Evolutionary conservation across 2,797 vertebrate genomes (phyloP).

Genomic region (Eulemur rubriventer): DNA sequence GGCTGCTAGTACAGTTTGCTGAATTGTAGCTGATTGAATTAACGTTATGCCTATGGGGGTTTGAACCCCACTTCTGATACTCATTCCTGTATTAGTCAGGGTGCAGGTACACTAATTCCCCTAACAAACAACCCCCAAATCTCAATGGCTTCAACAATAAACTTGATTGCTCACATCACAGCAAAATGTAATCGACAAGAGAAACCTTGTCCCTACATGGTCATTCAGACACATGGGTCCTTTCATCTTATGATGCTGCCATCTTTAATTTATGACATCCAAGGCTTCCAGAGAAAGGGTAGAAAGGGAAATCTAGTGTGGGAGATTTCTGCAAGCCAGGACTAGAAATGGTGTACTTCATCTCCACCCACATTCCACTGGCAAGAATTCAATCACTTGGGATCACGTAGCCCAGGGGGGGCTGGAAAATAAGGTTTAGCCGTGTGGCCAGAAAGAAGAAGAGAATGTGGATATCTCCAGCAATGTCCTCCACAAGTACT

Average conservation of each 20-base stretch:
- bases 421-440: background rate
- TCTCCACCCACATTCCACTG: background rate
- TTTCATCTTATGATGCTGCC: background rate
- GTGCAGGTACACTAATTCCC: background rate
- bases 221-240: background rate
- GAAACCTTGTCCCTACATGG: background rate
- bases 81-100: constrained; percentile 6
- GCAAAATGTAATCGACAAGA: background rate
- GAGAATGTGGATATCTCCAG: background rate
- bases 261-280: background rate
- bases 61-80: background rate
- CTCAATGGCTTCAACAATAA: background rate
- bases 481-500: background rate
- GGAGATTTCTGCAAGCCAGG: constrained; percentile 9
- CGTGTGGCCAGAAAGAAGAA: background rate
- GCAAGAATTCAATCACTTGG: background rate
- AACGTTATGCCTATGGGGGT: background rate
- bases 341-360: background rate
- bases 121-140: background rate
- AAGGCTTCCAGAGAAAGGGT: background rate
- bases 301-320: background rate
- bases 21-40: background rate
- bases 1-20: background rate
- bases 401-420: background rate
- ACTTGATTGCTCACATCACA: background rate